Base-by-base conservation (phyloP, 2,113 vertebrate genomes). In the Tetrao urogallus region DNA sequence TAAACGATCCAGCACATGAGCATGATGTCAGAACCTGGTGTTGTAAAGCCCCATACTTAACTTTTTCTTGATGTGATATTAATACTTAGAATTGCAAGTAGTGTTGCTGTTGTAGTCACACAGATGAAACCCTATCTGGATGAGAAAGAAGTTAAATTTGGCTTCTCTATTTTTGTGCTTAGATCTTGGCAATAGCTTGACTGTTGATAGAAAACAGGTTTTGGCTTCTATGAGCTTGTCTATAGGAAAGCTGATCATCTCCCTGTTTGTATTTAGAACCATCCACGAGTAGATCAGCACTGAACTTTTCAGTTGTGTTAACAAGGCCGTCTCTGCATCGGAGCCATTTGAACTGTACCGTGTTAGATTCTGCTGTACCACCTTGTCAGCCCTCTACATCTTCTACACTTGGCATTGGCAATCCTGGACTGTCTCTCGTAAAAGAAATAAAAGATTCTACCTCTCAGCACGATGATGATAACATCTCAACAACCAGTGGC, bases 361-460 rank as follows among this genome's bases (percentile, higher is more conserved):
- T 98, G 8, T 94, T 98, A 97, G 99, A 99, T 85, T 98, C 98
- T 56, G 71, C 98, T 34, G 97, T 98, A 3, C 96, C 97, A 4
- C 96, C 98, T 84, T 98, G 97, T 91, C 98, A 99, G 93, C 99
- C 99, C 36, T 99, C 99, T 81, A 99, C 99, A 19, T 99, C 99
- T 40, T 97, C 98, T 7, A 94, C 98, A 22, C 98, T 99, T 74
- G 97, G 98, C 48, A 96, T 98, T 6, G 97, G 98, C 98, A 98
- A 86, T 98, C 99, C 98, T 61, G 98, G 97, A 77, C 98, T 98
- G 92, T 98, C 98, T 58, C 97, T 99, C 50, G 98, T 99, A 45
- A 99, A 99, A 96, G 99, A 99, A 98, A 99, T 99, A 92, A 99
- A 99, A 97, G 99, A 99, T 97, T 99, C 99, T 98, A 98, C 98